Evolutionary conservation across 1,140 invertebrate genomes (phyloP), one percentile per base, ranked within the genome.

Genomic region (Drosophila mayri): DNA sequence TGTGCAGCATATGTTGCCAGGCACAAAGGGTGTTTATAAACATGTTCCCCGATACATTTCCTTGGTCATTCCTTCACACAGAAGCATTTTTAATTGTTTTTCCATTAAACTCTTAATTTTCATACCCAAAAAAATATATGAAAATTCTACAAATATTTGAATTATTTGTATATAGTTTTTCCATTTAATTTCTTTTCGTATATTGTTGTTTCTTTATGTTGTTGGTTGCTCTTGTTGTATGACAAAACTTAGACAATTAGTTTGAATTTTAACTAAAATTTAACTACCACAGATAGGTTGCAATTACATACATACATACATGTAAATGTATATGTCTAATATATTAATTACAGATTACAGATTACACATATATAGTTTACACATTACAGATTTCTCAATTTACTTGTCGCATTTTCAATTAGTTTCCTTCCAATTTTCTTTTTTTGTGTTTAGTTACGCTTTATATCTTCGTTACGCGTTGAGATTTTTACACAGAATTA

Each of bases 201-300:
- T 79, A 72, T 83, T 47, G 61, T 22, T 85, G 61, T 76, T 74
- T 40, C 78, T 67, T 38, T 74, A 25, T 25, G 25, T 25, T 75
- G 32, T 55, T 55, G 20, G 52, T 54, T 54, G 50, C 52, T 54
- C 35, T 52, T 70, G 63, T 72, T 72, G 71, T 90, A 90, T 88
- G 81, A 88, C 80, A 88, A 55, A 84, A 81, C 84, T 88, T 90
- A 90, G 77, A 74, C 58, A 85, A 66, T 81, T 86, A 85, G 73
- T 76, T 86, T 85, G 81, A 92, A 92, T 90, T 92, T 91, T 88
- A 87, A 92, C 91, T 92, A 92, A 92, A 92, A 92, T 91, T 91
- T 92, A 92, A 92, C 91, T 92, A 92, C 90, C 91, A 92, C 91
- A 92, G 91, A 92, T 92, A 92, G 90, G 91, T 92, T 92, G 91